phyloP scores from a whole-genome alignment of 2,113 vertebrate genomes.

The Nycticebus coucang region DNA sequence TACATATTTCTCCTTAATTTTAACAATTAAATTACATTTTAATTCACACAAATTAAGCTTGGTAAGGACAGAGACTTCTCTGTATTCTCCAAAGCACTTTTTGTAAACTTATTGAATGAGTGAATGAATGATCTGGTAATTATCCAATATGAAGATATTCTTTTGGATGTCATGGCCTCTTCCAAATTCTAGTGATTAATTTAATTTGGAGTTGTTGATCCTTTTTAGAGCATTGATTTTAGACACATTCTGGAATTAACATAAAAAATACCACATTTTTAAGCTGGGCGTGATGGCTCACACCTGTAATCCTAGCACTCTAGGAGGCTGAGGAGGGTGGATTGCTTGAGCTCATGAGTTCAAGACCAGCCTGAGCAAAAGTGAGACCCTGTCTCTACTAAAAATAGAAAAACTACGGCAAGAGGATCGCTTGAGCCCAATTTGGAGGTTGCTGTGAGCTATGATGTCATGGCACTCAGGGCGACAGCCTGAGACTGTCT shows the following conservation, averaged over 20 bases:
- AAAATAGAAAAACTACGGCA: no score
- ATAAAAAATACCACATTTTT: neutral
- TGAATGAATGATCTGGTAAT: neutral
- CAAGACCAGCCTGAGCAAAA: no score
- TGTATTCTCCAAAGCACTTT: conserved; percentile 1
- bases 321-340: no score
- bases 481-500: no score
- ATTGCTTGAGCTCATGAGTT: no score
- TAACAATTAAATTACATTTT: neutral
- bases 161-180: neutral
- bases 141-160: neutral
- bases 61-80: neutral
- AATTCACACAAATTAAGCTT: neutral
- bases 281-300: neutral
- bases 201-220: neutral
- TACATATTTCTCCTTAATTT: neutral
- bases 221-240: conserved; percentile 21
- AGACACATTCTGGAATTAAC: conserved; percentile 21
- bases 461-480: no score
- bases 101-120: conserved; percentile 4
- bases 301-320: no score
- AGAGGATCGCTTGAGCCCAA: no score
- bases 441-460: no score
- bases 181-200: neutral
- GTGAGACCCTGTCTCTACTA: no score